These are phyloP conservation scores for Pardalotus punctatus DNA, from an alignment of 2,113 vertebrate species.

Conservation along the genomic window DNA sequence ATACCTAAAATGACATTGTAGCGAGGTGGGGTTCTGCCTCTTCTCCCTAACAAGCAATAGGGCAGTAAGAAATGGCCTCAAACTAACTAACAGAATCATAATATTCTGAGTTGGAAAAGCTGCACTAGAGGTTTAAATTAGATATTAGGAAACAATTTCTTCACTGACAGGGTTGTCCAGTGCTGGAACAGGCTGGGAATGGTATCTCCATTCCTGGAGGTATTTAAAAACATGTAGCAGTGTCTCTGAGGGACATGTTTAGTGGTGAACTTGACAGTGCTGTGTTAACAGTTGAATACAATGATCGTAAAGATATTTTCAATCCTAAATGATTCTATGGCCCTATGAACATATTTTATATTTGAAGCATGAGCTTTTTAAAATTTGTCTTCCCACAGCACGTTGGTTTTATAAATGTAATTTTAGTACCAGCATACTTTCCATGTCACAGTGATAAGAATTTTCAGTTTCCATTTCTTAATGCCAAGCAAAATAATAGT, in stretches of 20 bases:
- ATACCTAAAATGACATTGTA: not conserved
- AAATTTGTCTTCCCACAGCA: not conserved
- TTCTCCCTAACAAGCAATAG: not conserved
- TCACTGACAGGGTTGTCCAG: not conserved
- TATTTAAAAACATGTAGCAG: not conserved
- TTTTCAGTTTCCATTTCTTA: not conserved
- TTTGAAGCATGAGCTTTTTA: not conserved
- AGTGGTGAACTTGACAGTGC: not conserved
- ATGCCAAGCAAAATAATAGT: not conserved
- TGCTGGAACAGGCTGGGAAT: not conserved
- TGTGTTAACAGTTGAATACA: not conserved
- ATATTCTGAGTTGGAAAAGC: not conserved
- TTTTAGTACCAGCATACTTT: not conserved
- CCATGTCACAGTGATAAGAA: not conserved
- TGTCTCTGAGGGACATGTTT: not conserved
- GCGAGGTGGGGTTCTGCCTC: fast-evolving
- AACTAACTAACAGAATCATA: not conserved
- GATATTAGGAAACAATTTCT: not conserved
- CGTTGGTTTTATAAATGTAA: not conserved
- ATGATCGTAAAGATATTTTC: not conserved
- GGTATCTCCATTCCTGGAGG: too few relatives aligned
- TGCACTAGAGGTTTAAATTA: not conserved
- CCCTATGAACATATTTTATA: not conserved
- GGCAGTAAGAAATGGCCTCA: not conserved
- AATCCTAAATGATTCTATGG: not conserved